Conservation (phyloP, 2,888 invertebrate genomes). For the Caenorhabditis angaria region DNA sequence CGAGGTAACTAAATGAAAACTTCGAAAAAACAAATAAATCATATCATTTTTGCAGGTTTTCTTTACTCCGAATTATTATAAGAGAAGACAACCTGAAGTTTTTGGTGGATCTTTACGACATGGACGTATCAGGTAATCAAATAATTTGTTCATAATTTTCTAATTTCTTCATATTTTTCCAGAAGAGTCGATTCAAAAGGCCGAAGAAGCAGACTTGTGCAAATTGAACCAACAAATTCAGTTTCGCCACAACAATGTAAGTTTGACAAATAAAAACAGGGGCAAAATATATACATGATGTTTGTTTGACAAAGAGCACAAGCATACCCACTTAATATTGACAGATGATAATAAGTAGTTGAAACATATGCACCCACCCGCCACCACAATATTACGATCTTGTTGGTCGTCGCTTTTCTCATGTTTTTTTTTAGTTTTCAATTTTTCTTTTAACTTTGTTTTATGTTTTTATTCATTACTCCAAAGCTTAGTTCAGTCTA, state of each 20-base stretch:
- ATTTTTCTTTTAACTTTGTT: background rate
- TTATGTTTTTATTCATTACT: background rate
- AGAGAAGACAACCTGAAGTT: background rate
- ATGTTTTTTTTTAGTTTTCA: background rate
- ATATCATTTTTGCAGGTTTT: background rate
- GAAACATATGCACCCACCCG: background rate
- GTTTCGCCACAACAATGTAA: background rate
- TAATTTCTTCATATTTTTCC: constrained; percentile 1
- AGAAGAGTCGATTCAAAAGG: background rate
- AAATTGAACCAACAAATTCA: background rate
- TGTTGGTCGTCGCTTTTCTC: background rate
- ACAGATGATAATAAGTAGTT: constrained; percentile 22
- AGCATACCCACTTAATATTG: constrained; percentile 23
- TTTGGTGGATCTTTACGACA: background rate
- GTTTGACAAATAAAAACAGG: background rate
- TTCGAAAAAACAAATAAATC: background rate
- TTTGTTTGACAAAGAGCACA: constrained; percentile 24
- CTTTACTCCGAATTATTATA: background rate
- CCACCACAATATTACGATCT: background rate
- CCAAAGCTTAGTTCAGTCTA: background rate
- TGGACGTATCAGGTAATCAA: background rate
- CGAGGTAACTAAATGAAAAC: background rate
- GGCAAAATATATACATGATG: constrained; percentile 18
- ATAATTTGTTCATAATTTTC: no score
- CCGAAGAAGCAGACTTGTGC: background rate